phyloP scores from a whole-genome alignment of 2,113 vertebrate genomes.

The Cygnus atratus region DNA sequence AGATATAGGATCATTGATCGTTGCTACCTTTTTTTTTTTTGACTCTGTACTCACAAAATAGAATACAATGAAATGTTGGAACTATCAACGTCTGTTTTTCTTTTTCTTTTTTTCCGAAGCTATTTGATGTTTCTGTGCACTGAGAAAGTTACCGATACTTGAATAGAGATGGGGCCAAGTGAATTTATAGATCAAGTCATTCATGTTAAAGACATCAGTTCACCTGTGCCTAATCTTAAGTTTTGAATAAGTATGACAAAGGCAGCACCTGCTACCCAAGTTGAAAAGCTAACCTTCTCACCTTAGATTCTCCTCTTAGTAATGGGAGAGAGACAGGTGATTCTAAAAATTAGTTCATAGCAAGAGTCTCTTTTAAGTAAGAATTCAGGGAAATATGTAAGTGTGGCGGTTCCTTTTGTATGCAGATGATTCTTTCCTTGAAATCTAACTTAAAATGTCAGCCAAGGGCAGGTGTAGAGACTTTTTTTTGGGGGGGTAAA shows the following conservation, averaged over 20 bases:
- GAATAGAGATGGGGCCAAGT: neutral
- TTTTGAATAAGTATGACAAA: neutral
- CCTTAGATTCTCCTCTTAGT: neutral
- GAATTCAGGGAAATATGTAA: neutral
- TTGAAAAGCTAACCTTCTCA: neutral
- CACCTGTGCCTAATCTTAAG: neutral
- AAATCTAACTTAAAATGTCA: neutral
- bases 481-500: neutral
- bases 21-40: neutral
- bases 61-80: neutral
- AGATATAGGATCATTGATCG: neutral
- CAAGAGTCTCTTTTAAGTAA: neutral
- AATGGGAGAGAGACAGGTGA: neutral
- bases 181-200: constrained; percentile 9
- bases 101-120: neutral
- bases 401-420: neutral
- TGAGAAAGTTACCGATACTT: constrained; percentile 4
- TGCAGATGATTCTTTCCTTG: neutral
- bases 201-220: neutral
- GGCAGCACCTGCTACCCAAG: neutral
- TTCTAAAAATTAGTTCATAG: neutral
- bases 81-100: neutral
- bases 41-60: neutral
- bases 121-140: constrained; percentile 27
- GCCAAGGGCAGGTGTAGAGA: neutral